phyloP scores from a whole-genome alignment of 2,113 vertebrate genomes.

The Zapus hudsonius region DNA sequence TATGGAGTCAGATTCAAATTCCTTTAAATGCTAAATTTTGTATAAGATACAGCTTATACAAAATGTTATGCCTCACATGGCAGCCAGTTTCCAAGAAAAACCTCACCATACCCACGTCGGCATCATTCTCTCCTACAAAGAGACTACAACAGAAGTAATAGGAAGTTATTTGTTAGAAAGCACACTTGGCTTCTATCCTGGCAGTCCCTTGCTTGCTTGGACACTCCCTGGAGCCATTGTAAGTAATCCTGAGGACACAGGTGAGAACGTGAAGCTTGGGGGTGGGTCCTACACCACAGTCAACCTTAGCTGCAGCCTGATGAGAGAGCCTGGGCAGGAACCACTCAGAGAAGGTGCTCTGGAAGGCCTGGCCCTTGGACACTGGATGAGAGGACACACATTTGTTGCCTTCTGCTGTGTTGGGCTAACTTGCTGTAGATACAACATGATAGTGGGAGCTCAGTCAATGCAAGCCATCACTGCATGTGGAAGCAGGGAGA shows the following conservation, averaged over 20 bases:
- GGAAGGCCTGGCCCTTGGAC: background rate
- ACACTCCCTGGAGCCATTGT: background rate
- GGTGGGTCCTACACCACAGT: fast-evolving
- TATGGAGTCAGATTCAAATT: background rate
- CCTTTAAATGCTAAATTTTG: background rate
- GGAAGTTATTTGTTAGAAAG: background rate
- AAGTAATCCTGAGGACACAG: no score
- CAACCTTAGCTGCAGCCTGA: background rate
- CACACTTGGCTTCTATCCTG: background rate
- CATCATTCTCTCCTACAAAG: background rate
- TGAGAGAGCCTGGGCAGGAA: background rate
- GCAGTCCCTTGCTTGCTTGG: background rate
- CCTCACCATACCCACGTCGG: background rate
- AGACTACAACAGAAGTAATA: fast-evolving
- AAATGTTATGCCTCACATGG: fast-evolving
- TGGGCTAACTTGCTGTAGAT: no score
- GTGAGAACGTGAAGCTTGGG: no score
- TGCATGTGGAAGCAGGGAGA: fast-evolving
- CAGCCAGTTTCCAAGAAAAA: background rate
- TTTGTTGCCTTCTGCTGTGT: background rate
- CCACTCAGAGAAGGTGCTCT: background rate
- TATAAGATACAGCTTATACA: no score
- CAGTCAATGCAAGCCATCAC: background rate
- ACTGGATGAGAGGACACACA: background rate
- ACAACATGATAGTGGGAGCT: fast-evolving